These are phyloP conservation scores for Mimachlamys varia DNA, from an alignment of 2,888 invertebrate species.

Conservation along the genomic window DNA sequence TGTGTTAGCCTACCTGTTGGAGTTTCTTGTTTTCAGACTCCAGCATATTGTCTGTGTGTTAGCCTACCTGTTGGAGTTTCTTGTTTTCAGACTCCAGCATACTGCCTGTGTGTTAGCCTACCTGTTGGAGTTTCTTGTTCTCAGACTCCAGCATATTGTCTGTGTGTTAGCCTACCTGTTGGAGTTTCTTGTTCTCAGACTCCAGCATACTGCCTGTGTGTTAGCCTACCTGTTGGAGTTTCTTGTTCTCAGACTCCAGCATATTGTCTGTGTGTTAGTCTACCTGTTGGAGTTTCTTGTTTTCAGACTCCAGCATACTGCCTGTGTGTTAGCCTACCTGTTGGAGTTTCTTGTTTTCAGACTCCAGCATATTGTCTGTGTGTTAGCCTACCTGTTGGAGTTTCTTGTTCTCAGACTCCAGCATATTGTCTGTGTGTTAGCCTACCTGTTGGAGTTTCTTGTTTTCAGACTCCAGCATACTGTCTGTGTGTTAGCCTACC, in stretches of 20 bases:
- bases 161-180: constrained; percentile 74
- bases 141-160: constrained; percentile 74
- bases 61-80: constrained; percentile 75
- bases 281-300: constrained; percentile 75
- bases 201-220: constrained; percentile 70
- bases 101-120: constrained; percentile 71
- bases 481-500: constrained; percentile 73
- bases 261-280: constrained; percentile 69
- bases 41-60: constrained; percentile 68
- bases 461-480: constrained; percentile 76
- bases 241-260: constrained; percentile 75
- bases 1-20: constrained; percentile 73
- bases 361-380: constrained; percentile 71
- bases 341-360: constrained; percentile 74
- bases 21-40: constrained; percentile 76
- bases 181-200: constrained; percentile 74
- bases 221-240: constrained; percentile 76
- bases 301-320: constrained; percentile 74
- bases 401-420: constrained; percentile 76
- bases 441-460: constrained; percentile 74
- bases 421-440: constrained; percentile 67
- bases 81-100: constrained; percentile 75
- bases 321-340: constrained; percentile 75
- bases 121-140: constrained; percentile 74
- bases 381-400: constrained; percentile 75